These are phyloP conservation scores for Dorcus hopei DNA, from an alignment of 2,888 invertebrate species.

Conservation along the genomic window DNA sequence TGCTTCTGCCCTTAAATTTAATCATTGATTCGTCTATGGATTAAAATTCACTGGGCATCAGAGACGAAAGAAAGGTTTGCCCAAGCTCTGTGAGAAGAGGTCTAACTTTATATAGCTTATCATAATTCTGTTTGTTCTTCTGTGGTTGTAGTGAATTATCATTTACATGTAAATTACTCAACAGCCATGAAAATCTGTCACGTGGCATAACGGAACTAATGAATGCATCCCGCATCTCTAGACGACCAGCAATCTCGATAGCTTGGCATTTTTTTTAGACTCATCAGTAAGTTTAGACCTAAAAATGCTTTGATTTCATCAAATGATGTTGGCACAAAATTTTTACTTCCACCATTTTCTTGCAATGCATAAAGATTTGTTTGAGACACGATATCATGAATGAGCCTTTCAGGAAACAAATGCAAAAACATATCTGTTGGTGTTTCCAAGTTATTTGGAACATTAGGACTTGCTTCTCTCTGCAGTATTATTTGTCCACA, in stretches of 20 bases:
- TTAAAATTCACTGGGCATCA: constrained; percentile 14
- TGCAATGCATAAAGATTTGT: constrained; percentile 8
- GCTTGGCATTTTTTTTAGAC: constrained; percentile 11
- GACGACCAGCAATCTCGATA: constrained; percentile 19
- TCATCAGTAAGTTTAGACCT: constrained; percentile 26
- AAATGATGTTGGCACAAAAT: background rate
- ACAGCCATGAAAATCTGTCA: constrained; percentile 24
- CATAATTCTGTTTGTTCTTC: no score
- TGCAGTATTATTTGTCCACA: background rate
- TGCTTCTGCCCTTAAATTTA: background rate
- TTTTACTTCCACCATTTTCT: background rate
- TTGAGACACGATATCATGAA: constrained; percentile 5
- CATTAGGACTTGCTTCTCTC: background rate
- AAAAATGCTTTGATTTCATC: constrained; percentile 17
- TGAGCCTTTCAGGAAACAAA: constrained; percentile 7
- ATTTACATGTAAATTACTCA: constrained; percentile 27
- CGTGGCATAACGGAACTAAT: constrained; percentile 20
- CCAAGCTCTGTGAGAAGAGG: constrained; percentile 20
- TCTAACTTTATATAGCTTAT: constrained; percentile 29
- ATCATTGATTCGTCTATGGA: background rate
- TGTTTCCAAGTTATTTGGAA: constrained; percentile 6
- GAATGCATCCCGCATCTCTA: constrained; percentile 20
- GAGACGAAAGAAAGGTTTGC: constrained; percentile 17
- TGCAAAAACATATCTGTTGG: constrained; percentile 5
- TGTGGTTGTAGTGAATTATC: constrained; percentile 24